Base-by-base conservation (phyloP, 2,797 vertebrate genomes). In the Tarsius wallacei region DNA sequence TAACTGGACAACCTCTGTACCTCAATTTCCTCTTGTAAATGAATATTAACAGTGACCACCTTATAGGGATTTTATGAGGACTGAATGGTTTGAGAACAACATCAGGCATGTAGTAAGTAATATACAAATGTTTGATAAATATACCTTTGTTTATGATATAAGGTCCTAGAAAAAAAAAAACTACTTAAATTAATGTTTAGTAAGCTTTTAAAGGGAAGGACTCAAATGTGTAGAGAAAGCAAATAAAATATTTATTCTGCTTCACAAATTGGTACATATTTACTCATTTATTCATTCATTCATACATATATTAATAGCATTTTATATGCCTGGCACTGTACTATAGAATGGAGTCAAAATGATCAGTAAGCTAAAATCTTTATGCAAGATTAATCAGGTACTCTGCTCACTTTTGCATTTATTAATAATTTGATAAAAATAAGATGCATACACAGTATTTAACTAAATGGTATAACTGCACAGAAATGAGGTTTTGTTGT, bases 161-260 rank as follows among this genome's bases (percentile, higher is more conserved):
- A 33, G 57, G 74, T 66, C 31, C 51, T 76, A 90, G 42, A 24
- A 61, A 15, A 82, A 91, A 24, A 36, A 90, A 87, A 76, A 55
- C 21, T n/a, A 66, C 55, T 63, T 90, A 80, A 87, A 68, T 36
- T 63, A 66, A 76, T 61, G n/a, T 68, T 24, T 61, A 68, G 22
- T 53, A 64, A 70, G 33, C n/a, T 91, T 91, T 85, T 36, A 90
- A 78, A 84, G 68, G 49, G 49, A 94, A 83, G 12, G 31, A 85
- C 42, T 51, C 74, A 92, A 94, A 70, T 36, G 47, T 74, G 4
- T 53, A 76, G 26, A 61, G 17, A 91, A 94, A 77, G 47, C 64
- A 68, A 85, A 90, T 66, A 57, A 86, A 95, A 68, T 63, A 86
- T 71, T 6, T 47, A 81, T n/a, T 57, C 82, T 66, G 77, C 36